A percentile compares a stretch with the other conserved stretches of the same genome.
These are phyloP conservation scores for Sorex fumeus DNA, from an alignment of 2,113 vertebrate species.

Conservation along the genomic window DNA sequence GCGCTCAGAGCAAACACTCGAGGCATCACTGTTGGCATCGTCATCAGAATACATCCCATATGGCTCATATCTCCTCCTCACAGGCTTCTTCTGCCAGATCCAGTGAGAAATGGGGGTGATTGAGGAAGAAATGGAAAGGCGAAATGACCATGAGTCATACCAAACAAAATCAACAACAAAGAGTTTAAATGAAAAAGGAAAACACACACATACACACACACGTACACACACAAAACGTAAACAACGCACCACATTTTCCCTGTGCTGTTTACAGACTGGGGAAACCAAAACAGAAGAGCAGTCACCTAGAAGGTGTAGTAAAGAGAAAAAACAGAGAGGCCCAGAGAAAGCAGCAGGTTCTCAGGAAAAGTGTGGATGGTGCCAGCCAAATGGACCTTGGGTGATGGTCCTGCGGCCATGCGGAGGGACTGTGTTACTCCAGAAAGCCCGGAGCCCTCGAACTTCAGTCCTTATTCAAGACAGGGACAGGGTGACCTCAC, in stretches of 20 bases:
- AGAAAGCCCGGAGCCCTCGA: neutral
- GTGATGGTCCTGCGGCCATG: neutral
- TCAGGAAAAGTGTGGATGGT: rapidly evolving
- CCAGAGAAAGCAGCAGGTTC: neutral
- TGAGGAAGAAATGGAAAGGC: constrained; percentile 37
- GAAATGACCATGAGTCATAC: neutral
- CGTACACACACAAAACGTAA: neutral
- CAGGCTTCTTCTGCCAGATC: constrained; percentile 93
- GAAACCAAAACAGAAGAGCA: constrained; percentile 20
- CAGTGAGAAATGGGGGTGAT: neutral
- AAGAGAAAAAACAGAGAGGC: neutral
- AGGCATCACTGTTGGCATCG: constrained; percentile 97
- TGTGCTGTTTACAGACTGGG: neutral
- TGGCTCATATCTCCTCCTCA: constrained; percentile 95
- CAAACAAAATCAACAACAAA: neutral
- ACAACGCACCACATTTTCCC: neutral
- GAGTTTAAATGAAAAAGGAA: neutral
- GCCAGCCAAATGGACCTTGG: neutral
- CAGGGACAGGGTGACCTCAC: neutral
- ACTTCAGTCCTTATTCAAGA: neutral
- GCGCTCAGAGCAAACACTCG: constrained; percentile 97
- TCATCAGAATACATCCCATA: constrained; percentile 99
- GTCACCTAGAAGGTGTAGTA: neutral
- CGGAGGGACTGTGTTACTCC: neutral
- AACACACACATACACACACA: too few relatives aligned